These are phyloP conservation scores for Mobula hypostoma DNA, from an alignment of 2,113 vertebrate genomes.

Conservation along the genomic window DNA sequence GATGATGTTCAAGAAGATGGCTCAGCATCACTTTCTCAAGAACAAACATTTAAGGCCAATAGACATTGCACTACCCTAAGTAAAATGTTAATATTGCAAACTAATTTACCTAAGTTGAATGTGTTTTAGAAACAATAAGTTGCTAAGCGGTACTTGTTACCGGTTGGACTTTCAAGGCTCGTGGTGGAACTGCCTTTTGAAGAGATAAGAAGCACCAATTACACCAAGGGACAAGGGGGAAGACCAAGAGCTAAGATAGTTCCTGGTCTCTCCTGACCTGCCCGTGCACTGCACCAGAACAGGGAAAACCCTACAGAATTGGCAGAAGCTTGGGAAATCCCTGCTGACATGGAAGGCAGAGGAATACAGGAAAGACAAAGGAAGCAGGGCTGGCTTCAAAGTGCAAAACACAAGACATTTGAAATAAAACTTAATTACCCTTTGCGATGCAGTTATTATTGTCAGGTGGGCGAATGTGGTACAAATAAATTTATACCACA, in stretches of 20 bases:
- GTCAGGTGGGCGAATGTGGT: neutral
- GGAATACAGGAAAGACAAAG: neutral
- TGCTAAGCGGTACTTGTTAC: neutral
- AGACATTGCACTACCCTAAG: too few relatives aligned
- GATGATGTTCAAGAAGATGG: neutral
- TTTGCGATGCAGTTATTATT: neutral
- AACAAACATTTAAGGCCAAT: too few relatives aligned
- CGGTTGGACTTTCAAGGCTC: neutral
- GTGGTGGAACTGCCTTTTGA: neutral
- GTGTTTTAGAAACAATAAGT: too few relatives aligned
- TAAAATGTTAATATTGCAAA: too few relatives aligned
- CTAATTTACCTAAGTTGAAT: too few relatives aligned
- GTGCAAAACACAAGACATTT: neutral
- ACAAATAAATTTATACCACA: neutral
- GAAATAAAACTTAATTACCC: slow-evolving; percentile 8
- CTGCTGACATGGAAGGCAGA: neutral
- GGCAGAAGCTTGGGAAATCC: neutral
- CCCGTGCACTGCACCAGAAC: too few relatives aligned
- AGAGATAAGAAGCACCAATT: neutral
- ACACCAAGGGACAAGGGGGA: neutral
- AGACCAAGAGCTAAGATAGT: neutral
- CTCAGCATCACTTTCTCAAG: too few relatives aligned
- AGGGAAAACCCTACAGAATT: neutral
- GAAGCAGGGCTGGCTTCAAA: neutral
- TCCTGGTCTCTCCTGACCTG: neutral